Evolutionary conservation across 2,113 vertebrate species (phyloP), one percentile per base, ranked within the genome.

Genomic region (Rhinolophus sinicus): DNA sequence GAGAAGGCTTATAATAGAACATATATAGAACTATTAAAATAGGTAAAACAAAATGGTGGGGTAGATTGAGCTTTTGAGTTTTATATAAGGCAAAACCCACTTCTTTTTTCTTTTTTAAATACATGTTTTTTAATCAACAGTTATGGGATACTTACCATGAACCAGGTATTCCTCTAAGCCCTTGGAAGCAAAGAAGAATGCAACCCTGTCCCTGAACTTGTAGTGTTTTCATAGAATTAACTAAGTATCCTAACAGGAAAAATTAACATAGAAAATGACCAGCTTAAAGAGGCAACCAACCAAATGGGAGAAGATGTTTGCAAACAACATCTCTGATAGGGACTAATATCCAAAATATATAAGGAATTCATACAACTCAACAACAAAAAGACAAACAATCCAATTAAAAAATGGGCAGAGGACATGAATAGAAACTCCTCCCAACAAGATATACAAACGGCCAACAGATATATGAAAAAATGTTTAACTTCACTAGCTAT

Each of bases 231-330:
- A 70, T 26, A 13, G 62, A 89, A 84, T 65, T 90, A 92, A 52
- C 69, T 60, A 93, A 84, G 10, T 19, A 96, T 70, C 18, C 30
- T 94, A 93, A 88, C 8, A 88, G 90, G 28, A 67, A 18, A 97
- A 80, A 95, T 81, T 92, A 88, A 96, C 88, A 88, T 76, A 89
- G 86, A 96, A 92, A 90, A 94, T 77, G 65, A 60, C 7, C 16
- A 72, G 2, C 47, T 50, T 50, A 50, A 50, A 50, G 47, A 50
- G 47, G 47, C 11, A 50, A 50, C 47, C 47, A 50, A 50, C 47
- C 47, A 50, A 50, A 50, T 50, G 12, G 47, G 47, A 12, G 47
- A 50, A 11, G 12, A 50, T 50, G 12, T 50, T 50, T 50, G 47
- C 47, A 50, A 50, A 50, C 47, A 50, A 50, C 11, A 10, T 10